phyloP scores from a whole-genome alignment of 2,888 invertebrate species.

The Leptogaster cylindrica region DNA sequence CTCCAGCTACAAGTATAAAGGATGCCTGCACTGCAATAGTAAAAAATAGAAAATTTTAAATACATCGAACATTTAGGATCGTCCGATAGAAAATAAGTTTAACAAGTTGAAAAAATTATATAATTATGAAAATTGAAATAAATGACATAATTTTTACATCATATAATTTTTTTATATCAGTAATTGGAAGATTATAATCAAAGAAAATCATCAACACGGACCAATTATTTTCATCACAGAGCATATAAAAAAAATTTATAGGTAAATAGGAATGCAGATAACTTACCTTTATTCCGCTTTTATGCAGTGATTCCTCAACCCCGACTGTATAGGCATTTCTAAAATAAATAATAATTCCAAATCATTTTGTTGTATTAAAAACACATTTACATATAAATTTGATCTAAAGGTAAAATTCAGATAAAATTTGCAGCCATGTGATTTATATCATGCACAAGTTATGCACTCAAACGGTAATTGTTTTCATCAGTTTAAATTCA shows the following conservation, averaged over 20 bases:
- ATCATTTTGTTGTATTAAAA: not conserved
- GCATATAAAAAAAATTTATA: not conserved
- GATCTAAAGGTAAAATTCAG: constrained; percentile 39
- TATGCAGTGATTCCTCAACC: not conserved
- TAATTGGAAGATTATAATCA: constrained; percentile 52
- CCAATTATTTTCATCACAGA: constrained; percentile 51
- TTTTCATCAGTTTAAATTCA: constrained; percentile 49
- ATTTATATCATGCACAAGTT: constrained; percentile 50
- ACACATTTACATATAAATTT: not conserved
- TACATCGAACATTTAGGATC: no score
- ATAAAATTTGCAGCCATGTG: constrained; percentile 50
- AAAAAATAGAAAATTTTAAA: no score
- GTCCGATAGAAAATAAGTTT: no score
- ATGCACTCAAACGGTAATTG: constrained; percentile 52
- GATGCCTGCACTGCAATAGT: no score
- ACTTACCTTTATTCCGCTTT: not conserved
- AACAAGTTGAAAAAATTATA: no score
- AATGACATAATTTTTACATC: no score
- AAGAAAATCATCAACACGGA: constrained; percentile 56
- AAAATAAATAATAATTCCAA: not conserved
- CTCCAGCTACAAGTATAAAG: no score
- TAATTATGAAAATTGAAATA: no score
- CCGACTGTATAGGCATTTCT: not conserved
- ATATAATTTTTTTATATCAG: no score
- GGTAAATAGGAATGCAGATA: not conserved